Base-by-base conservation (phyloP, 2,888 invertebrate genomes). In the Agrotis segetum region DNA sequence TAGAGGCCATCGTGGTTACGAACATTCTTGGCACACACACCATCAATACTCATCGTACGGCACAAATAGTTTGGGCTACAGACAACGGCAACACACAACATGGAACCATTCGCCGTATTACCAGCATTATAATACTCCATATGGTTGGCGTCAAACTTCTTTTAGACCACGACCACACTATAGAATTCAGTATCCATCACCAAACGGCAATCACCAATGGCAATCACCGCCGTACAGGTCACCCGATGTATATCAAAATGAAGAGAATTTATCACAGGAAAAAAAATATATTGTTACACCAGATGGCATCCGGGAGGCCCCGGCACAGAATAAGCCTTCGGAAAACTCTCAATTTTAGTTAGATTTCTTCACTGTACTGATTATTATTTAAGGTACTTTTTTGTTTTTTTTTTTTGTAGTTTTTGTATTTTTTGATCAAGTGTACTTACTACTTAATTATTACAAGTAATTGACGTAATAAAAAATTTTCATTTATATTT, bases 231-330 rank as follows among this genome's bases (percentile, higher is more conserved):
- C 52, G 13, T 21, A 19, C n/a, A 16, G 14, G 0, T n/a, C 29
- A 6, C 47, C 47, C 1, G 16, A n/a, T 40, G 11, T 14, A 0
- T 5, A 3, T 34, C 34, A 34, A 34, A 7, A 34, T 34, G 34
- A 34, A 34, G 34, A 34, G 34, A 34, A 34, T 7, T 34, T 6
- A 29, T 5, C 13, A 2, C n/a, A 19, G 40, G 9, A 13, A 24
- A 66, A 34, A 16, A 40, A 3, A n/a, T 44, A 16, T 4, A 52
- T 24, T 44, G 66, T 67, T 13, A 67, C 67, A 52, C 66, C 66
- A 13, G 13, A 19, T 29, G 67, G 67, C 13, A 67, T 67, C 14
- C 67, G 24, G 24, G 40, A 50, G 40, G 66, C 50, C 7, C 66
- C 50, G 24, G 67, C n/a, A 0, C 34, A 34, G 34, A 29, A 29